phyloP scores from a whole-genome alignment of 2,113 vertebrate species.

The Clarias macrocephalus region DNA sequence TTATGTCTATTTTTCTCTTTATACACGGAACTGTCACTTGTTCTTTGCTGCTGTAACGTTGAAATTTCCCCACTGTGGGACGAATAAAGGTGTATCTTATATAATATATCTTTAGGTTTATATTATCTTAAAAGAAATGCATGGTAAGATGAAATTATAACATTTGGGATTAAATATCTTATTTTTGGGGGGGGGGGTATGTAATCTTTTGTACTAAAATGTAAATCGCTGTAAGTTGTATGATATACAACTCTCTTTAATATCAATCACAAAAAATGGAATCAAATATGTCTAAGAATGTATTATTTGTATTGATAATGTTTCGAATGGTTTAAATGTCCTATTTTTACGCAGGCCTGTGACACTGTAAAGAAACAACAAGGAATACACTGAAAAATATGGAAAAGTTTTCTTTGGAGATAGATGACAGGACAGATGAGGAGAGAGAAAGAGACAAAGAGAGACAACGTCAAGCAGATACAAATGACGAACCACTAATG shows the following conservation, averaged over 20 bases:
- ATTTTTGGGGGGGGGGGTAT: background rate
- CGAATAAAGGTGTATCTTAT: too few relatives aligned
- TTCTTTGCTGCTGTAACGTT: too few relatives aligned
- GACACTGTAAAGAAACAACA: slow-evolving; percentile 5
- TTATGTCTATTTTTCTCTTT: too few relatives aligned
- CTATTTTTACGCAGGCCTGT: background rate
- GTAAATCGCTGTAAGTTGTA: background rate
- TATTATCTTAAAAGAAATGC: background rate
- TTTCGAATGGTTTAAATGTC: background rate
- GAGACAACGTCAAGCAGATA: slow-evolving; percentile 54
- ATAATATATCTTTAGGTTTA: too few relatives aligned
- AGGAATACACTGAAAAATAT: slow-evolving; percentile 65
- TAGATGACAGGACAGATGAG: slow-evolving; percentile 68
- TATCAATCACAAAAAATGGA: background rate
- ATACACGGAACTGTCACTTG: too few relatives aligned
- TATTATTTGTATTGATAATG: background rate
- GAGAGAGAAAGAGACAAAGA: slow-evolving; percentile 51
- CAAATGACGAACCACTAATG: slow-evolving; percentile 77
- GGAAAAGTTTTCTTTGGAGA: slow-evolving; percentile 65
- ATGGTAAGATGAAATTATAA: background rate
- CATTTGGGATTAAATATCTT: background rate
- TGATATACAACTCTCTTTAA: background rate
- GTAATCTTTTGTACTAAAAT: background rate
- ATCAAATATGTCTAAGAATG: background rate
- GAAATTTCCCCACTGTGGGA: too few relatives aligned